Conservation (phyloP, 2,888 invertebrate species). For the Boloria selene region DNA sequence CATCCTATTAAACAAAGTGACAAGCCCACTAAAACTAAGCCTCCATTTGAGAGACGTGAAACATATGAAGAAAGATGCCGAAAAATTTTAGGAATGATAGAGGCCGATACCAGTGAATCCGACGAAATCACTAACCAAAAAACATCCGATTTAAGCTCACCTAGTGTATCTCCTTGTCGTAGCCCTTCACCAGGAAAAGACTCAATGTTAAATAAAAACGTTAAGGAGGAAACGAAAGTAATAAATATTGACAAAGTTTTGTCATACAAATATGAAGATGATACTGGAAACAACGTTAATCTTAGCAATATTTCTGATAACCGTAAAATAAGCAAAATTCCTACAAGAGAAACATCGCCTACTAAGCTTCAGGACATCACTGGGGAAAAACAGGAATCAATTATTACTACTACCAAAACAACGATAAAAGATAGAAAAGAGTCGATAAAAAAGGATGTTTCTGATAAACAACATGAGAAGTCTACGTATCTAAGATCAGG, state of each 20-base stretch:
- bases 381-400: conserved; percentile 9
- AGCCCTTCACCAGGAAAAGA: conserved; percentile 57
- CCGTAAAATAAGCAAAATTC: conserved; percentile 25
- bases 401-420: conserved; percentile 18
- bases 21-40: conserved; percentile 70
- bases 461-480: not conserved
- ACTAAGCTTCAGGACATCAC: conserved; percentile 31
- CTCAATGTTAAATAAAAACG: conserved; percentile 43
- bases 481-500: conserved; percentile 26
- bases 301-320: conserved; percentile 16
- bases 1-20: conserved; percentile 49
- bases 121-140: conserved; percentile 46
- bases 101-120: conserved; percentile 58
- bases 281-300: conserved; percentile 43
- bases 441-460: conserved; percentile 5
- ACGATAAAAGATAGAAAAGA: conserved; percentile 48
- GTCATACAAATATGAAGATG: conserved; percentile 50
- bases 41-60: conserved; percentile 84
- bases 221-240: conserved; percentile 42
- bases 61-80: conserved; percentile 88
- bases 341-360: conserved; percentile 32
- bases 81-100: conserved; percentile 85
- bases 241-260: conserved; percentile 53
- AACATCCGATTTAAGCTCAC: conserved; percentile 52
- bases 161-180: conserved; percentile 59